Evolutionary conservation across 2,113 vertebrate genomes (phyloP), one percentile per base, ranked within the genome.

Genomic region (Thamnophis sirtalis): DNA sequence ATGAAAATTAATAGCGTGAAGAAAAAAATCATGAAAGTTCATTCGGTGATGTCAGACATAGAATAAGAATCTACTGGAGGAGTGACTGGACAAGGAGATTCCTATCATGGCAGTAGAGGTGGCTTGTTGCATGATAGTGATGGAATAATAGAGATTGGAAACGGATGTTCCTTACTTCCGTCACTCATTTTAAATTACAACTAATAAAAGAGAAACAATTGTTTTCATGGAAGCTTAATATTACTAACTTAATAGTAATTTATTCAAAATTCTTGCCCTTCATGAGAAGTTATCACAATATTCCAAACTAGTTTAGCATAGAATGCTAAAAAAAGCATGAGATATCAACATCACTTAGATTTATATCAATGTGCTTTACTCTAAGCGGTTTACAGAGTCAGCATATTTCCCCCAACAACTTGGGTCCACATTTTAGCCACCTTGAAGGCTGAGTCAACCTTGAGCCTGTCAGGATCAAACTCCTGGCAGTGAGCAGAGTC

Each of bases 321-420:
- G 60, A 5, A 92, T 91, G n/a, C 54, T 89, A 93, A 80, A 63
- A 94, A 92, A 56, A 56, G 19, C 55, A 56, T 56, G 55, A 56
- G 19, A 22, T 56, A 56, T 56, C 19, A 56, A 56, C 6, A 56
- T 6, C 55, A 56, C 19, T 56, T 56, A 56, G 55, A 56, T 5
- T 56, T 56, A 56, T 56, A 56, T 22, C 55, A 56, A 6, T 5
- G 19, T 56, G 19, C 55, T 56, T 56, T 56, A 22, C 55, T 56
- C 55, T 56, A 21, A 21, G 55, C 3, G 3, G 15, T 54, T 54
- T 54, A 54, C 9, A 54, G 53, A 54, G 5, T 56, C 55, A 56
- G 55, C 55, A 56, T 22, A 56, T 56, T 56, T 5, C 5, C 55
- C 19, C 55, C 5, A 56, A 56, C 55, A 56, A 56, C 5, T 19